Percentiles rank a stretch among this genome's conserved stretches.
Evolutionary conservation across 2,113 vertebrate species (phyloP).

Genomic region (Ctenomys sociabilis): DNA sequence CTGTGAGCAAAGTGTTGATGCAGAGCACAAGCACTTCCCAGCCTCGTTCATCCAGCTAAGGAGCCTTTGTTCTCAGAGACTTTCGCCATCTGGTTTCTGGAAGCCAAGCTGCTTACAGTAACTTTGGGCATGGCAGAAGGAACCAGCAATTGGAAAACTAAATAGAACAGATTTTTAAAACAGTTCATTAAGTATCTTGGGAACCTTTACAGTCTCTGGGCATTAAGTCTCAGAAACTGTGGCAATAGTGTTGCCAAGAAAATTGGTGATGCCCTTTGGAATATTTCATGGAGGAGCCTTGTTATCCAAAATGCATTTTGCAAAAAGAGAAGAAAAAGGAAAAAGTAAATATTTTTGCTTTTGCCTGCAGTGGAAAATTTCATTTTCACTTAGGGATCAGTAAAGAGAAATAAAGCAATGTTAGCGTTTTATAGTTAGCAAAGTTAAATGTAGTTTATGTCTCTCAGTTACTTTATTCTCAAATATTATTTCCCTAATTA

Average conservation of each 20-base stretch:
- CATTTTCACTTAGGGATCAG: neutral
- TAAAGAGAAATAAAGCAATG: conserved; percentile 2
- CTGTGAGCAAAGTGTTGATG: neutral
- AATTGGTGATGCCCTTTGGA: neutral
- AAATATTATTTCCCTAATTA: neutral
- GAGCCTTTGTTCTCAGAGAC: conserved; percentile 31
- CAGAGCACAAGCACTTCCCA: neutral
- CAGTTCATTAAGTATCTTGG: neutral
- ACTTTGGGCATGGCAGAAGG: conserved; percentile 15
- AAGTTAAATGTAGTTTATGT: neutral
- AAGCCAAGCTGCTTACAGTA: conserved; percentile 48
- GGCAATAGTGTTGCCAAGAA: neutral
- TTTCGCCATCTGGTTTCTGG: conserved; percentile 63
- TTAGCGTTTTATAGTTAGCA: neutral
- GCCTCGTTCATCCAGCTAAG: neutral
- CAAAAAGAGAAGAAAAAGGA: neutral
- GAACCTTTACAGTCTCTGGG: neutral
- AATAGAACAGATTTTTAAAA: conserved; percentile 60
- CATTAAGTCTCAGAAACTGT: neutral
- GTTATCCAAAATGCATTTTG: neutral
- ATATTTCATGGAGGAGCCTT: conserved; percentile 13
- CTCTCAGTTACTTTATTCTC: neutral
- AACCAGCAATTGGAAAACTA: conserved; percentile 47
- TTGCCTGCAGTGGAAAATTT: neutral
- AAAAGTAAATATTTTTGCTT: neutral